A percentile compares a stretch with the other conserved stretches of the same genome.
These are phyloP conservation scores for Catajapyx aquilonaris DNA, from an alignment of 1,140 invertebrate species.

Conservation along the genomic window DNA sequence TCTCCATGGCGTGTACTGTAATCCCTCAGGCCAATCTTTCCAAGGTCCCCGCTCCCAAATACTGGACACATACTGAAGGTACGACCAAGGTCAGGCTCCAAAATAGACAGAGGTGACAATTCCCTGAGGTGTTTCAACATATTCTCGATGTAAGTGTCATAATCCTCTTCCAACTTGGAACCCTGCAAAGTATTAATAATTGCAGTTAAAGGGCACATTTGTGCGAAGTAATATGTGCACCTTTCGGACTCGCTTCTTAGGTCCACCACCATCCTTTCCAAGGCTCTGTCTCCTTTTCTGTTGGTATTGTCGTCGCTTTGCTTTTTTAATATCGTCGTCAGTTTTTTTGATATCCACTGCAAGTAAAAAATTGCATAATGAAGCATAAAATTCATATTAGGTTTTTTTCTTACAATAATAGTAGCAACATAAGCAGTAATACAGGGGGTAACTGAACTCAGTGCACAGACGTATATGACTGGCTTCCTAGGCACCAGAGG, in stretches of 20 bases:
- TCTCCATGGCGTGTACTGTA: conserved; percentile 49
- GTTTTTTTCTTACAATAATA: too few relatives aligned
- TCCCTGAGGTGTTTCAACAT: conserved; percentile 62
- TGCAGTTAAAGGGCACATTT: background rate
- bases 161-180: conserved; percentile 72
- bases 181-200: conserved; percentile 17
- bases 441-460: too few relatives aligned
- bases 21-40: conserved; percentile 31
- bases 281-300: conserved; percentile 52
- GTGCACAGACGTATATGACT: too few relatives aligned
- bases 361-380: too few relatives aligned
- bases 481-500: too few relatives aligned
- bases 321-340: conserved; percentile 41
- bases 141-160: conserved; percentile 71
- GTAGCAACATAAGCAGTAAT: too few relatives aligned
- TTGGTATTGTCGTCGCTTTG: conserved; percentile 60
- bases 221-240: conserved; percentile 13
- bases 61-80: conserved; percentile 61
- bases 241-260: conserved; percentile 63
- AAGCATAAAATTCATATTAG: too few relatives aligned
- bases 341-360: too few relatives aligned
- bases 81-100: conserved; percentile 64
- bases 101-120: conserved; percentile 61
- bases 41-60: conserved; percentile 56
- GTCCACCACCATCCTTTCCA: conserved; percentile 31